Evolutionary conservation across 2,888 invertebrate species (phyloP), one percentile per base, ranked within the genome.

Genomic region (Meganola albula): DNA sequence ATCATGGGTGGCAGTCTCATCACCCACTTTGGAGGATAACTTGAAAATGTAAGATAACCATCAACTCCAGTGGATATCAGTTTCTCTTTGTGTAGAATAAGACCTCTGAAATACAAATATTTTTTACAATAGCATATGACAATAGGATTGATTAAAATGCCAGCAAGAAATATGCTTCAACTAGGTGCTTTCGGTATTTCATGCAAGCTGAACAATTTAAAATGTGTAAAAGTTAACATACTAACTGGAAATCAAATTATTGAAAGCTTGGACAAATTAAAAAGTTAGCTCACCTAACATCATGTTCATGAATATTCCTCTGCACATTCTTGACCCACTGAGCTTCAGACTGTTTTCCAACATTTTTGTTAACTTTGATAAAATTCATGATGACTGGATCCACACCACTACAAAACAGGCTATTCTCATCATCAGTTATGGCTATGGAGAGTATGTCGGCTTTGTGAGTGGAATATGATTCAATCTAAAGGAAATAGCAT

Each of bases 241-340:
- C 6, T 6, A 16, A 5, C 16, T 16, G 16, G 4, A 16, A 16
- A 16, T 16, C 4, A 16, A 6, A 5, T 5, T 16, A 6, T 16
- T 5, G 6, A 16, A 5, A 16, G 16, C 4, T 6, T 16, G 16
- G 6, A 16, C 6, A 16, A 5, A 16, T 16, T 5, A 16, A 16
- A 5, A 16, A 16, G 4, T 16, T 16, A 16, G 16, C 11, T 21
- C 65, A 85, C 80, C 88, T 82, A 1, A 98, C 95, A 77, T 97
- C 97, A 68, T 98, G 96, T 27, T 92, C 91, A 70, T 98, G 97
- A 28, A 94, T 90, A 57, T 89, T 88, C 37, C 94, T 88, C 47
- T 94, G 92, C 4, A 93, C 87, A 51, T 92, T 92, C 61, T 92
- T 93, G 0, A 96, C 92, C 97, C 97, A 97, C 41, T 90, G 90